Percentiles rank a stretch among this genome's conserved stretches.
Conservation (phyloP, 2,797 vertebrate species). For the Vespertilio murinus region DNA sequence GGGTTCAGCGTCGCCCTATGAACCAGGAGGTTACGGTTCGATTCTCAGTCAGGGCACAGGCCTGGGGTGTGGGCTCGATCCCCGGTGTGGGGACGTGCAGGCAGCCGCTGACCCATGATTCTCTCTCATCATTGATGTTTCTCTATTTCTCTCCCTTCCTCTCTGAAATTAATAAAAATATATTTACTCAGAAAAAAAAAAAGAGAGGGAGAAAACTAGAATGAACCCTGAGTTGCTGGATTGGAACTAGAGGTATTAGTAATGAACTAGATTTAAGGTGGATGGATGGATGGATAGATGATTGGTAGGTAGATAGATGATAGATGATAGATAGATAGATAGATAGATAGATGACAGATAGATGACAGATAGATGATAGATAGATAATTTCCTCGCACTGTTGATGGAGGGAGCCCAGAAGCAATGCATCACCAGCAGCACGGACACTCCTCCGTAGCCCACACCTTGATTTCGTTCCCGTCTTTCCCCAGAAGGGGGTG, state of each 20-base stretch:
- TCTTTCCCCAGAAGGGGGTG: background rate
- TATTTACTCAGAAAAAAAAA: no score
- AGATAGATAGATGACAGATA: background rate
- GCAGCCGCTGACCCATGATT: no score
- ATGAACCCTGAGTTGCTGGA: background rate
- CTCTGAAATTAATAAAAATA: no score
- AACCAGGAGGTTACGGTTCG: no score
- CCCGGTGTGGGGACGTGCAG: no score
- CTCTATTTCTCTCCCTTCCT: no score
- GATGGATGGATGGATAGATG: background rate
- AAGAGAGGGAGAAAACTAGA: background rate
- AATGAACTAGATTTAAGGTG: background rate
- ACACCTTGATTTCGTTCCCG: background rate
- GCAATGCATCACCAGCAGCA: background rate
- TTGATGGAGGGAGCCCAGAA: background rate
- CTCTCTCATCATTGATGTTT: no score
- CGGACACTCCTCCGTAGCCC: background rate
- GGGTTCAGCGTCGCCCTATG: no score
- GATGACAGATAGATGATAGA: background rate
- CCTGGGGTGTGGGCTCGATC: no score
- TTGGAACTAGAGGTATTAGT: background rate
- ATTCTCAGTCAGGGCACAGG: no score
- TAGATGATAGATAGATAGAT: no score
- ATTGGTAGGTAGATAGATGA: no score
- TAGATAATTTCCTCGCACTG: background rate